A percentile compares a stretch with the other conserved stretches of the same genome.
These are phyloP conservation scores for Hucho hucho DNA, from an alignment of 2,113 vertebrate species.

Conservation along the genomic window DNA sequence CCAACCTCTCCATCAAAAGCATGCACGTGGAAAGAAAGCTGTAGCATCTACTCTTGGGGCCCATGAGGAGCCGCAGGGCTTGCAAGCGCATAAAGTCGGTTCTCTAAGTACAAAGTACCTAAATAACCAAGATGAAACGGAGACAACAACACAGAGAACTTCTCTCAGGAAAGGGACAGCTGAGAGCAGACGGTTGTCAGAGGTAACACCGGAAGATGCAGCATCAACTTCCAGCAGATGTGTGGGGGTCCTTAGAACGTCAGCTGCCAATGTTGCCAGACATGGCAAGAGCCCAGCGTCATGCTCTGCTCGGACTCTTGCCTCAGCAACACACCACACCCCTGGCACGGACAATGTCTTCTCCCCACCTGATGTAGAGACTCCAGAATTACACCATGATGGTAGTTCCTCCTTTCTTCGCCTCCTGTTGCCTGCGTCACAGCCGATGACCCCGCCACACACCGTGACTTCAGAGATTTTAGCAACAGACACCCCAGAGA, in stretches of 20 bases:
- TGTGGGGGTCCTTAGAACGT: conserved; percentile 14
- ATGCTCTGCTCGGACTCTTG: conserved; percentile 25
- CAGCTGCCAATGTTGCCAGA: not conserved
- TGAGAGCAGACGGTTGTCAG: not conserved
- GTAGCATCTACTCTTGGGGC: conserved; percentile 5
- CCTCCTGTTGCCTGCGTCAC: conserved; percentile 18
- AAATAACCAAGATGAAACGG: not conserved
- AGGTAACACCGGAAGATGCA: not conserved
- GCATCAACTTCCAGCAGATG: not conserved
- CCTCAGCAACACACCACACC: not conserved
- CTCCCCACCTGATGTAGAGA: conserved; percentile 58
- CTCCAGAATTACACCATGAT: conserved; percentile 53
- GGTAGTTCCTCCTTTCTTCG: conserved; percentile 16
- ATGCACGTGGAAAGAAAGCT: conserved; percentile 5
- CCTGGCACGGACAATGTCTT: conserved; percentile 23
- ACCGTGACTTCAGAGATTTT: conserved; percentile 56
- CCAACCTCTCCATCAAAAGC: conserved; percentile 25
- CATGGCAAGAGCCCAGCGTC: not conserved
- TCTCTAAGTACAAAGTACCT: not conserved
- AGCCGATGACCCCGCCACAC: conserved; percentile 16
- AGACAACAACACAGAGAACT: not conserved
- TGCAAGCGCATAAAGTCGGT: not conserved
- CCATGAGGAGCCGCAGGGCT: not conserved
- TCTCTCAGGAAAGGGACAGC: conserved; percentile 25
- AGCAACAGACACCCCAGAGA: conserved; percentile 85